A percentile compares a stretch with the other conserved stretches of the same genome.
Conservation (phyloP, 1,140 invertebrate species). For the Ganaspis sp. region DNA sequence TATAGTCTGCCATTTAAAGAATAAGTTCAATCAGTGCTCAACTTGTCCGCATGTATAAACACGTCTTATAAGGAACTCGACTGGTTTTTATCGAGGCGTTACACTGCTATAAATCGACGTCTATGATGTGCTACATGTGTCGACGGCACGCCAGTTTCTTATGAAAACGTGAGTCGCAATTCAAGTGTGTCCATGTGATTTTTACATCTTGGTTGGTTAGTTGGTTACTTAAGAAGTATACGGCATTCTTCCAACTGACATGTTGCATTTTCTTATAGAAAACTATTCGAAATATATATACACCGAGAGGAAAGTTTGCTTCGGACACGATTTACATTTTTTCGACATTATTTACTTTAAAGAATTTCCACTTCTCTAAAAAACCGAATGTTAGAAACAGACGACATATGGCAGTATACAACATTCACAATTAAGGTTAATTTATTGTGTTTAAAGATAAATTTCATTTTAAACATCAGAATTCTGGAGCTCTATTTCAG, state of each 20-base stretch:
- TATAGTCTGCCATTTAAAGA: slow-evolving; percentile 67
- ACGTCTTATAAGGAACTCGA: slow-evolving; percentile 61
- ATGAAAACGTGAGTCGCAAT: slow-evolving; percentile 68
- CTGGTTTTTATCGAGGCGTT: slow-evolving; percentile 54
- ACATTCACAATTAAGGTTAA: too few relatives aligned
- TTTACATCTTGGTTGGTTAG: slow-evolving; percentile 70
- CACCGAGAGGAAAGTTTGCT: too few relatives aligned
- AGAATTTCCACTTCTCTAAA: too few relatives aligned
- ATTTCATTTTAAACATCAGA: too few relatives aligned
- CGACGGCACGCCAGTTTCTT: slow-evolving; percentile 70
- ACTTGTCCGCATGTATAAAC: slow-evolving; percentile 45
- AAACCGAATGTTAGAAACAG: too few relatives aligned
- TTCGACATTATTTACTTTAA: too few relatives aligned
- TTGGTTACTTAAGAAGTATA: slow-evolving; percentile 53
- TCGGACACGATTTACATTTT: too few relatives aligned
- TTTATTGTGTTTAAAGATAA: too few relatives aligned
- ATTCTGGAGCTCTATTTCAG: too few relatives aligned
- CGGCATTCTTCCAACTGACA: slow-evolving; percentile 5
- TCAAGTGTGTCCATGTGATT: slow-evolving; percentile 61
- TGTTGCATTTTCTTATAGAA: slow-evolving; percentile 26
- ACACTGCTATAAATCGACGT: slow-evolving; percentile 70
- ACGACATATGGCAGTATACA: too few relatives aligned
- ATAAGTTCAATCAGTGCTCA: slow-evolving; percentile 70
- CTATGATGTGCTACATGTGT: slow-evolving; percentile 75
- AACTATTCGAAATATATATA: background rate